Base-by-base conservation (phyloP, 2,113 vertebrate genomes). In the Reinhardtius hippoglossoides region DNA sequence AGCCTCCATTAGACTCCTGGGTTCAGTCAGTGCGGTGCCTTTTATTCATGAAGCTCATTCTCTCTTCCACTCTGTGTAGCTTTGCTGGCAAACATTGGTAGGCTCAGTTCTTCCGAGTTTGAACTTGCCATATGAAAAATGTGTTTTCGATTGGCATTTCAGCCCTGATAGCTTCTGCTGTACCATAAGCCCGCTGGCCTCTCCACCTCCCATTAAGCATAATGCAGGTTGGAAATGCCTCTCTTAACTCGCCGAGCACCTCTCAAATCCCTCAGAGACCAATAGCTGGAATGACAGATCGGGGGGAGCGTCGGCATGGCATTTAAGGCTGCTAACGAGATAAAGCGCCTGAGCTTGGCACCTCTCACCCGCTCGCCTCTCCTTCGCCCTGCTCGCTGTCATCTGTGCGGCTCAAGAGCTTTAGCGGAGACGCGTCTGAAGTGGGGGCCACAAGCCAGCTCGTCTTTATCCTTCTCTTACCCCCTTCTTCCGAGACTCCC, bases 251-350 rank as follows among this genome's bases (percentile, higher is more conserved):
- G 67, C 84, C 21, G 65, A 90, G 87, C 84, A 87, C 90, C 90
- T 90, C 91, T 92, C 89, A 76, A 92, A 78, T 90, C 91, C 91
- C 86, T 87, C 67, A 42, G 88, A 92, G 90, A 90, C 87, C 88
- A 91, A 81, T 89, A 80, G 88, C 81, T 56, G 67, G 83, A 88
- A 88, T 92, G 90, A 92, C 89, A 88, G 87, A 91, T 91, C 76
- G 85, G 88, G 62, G 85, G 87, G 82, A 70, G 57, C 83, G 80
- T 79, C 87, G 55, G 84, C 81, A 74, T 91, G 91, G 90, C 90
- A 89, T 92, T 91, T 90, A 93, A 92, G 86, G 88, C 90, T 83
- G 88, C 92, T 93, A 92, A 94, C 88, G 87, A 93, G 90, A 92
- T 91, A 89, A 93, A 92, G 91, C 84, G 62, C 78, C 86, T 62